Conservation (phyloP, 1,140 invertebrate genomes). For the Calosoma granatense region DNA sequence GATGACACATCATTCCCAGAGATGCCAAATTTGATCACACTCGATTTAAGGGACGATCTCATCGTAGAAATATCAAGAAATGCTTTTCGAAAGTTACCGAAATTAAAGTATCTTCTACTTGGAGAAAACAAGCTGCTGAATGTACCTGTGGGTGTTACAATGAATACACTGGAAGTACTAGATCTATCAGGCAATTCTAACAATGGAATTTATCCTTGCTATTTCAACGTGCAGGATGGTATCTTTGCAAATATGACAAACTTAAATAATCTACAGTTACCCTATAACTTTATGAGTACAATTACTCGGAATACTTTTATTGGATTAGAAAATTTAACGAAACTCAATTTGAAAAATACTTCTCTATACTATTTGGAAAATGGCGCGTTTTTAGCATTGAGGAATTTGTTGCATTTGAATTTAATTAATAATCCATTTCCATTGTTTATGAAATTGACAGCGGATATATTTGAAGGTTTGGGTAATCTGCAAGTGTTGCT, state of each 20-base stretch:
- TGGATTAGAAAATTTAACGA: conserved; percentile 33
- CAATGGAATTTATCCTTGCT: conserved; percentile 27
- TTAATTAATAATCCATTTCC: conserved; percentile 37
- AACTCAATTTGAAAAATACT: conserved; percentile 35
- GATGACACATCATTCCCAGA: conserved; percentile 32
- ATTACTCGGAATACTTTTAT: conserved; percentile 34
- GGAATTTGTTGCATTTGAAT: conserved; percentile 34
- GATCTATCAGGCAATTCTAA: conserved; percentile 36
- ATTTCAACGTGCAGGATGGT: conserved; percentile 34
- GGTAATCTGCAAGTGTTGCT: conserved; percentile 34
- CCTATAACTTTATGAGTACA: conserved; percentile 35
- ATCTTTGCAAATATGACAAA: conserved; percentile 25
- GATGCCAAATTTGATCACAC: conserved; percentile 34
- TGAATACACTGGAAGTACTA: conserved; percentile 32
- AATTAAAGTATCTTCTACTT: conserved; percentile 32
- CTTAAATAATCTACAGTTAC: conserved; percentile 25
- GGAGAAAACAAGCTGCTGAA: conserved; percentile 36
- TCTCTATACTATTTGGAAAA: conserved; percentile 34
- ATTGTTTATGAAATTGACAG: conserved; percentile 29
- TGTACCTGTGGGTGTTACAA: conserved; percentile 31
- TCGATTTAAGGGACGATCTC: conserved; percentile 34
- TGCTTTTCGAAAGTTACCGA: conserved; percentile 35
- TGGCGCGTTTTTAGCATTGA: conserved; percentile 32
- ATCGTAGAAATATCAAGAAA: conserved; percentile 28
- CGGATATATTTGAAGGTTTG: conserved; percentile 33